Percentiles rank a stretch among this genome's conserved stretches.
Evolutionary conservation across 2,113 vertebrate genomes (phyloP).

Genomic region (Neopipo cinnamomea): DNA sequence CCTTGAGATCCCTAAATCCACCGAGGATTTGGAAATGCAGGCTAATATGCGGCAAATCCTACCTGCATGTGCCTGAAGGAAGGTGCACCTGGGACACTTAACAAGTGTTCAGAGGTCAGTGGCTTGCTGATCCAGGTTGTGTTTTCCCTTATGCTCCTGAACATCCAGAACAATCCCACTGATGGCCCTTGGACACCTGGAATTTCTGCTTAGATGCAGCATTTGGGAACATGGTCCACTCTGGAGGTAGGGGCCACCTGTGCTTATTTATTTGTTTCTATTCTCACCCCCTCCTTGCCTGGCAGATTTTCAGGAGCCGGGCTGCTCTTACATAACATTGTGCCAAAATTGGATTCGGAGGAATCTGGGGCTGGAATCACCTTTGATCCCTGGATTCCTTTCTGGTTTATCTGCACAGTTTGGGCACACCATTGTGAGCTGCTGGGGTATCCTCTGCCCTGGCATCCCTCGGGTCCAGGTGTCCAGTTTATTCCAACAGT

Average conservation of each 20-base stretch:
- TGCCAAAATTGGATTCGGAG: background rate
- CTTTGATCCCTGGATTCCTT: background rate
- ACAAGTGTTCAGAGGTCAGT: background rate
- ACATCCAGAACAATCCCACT: background rate
- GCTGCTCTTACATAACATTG: constrained; percentile 9
- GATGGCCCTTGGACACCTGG: background rate
- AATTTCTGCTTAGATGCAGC: background rate
- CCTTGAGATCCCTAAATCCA: background rate
- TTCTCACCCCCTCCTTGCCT: constrained; percentile 31
- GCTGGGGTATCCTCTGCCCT: background rate
- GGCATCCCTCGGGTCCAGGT: fast-evolving
- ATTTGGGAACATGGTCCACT: background rate
- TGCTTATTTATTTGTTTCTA: constrained; percentile 45
- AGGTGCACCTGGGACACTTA: background rate
- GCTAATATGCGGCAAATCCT: background rate
- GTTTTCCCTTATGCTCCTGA: background rate
- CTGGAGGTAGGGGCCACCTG: background rate
- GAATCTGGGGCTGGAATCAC: background rate
- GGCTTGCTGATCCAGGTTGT: background rate
- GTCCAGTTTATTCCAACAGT: background rate
- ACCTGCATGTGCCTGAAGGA: background rate
- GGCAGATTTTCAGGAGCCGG: constrained; percentile 32
- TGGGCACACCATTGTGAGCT: background rate
- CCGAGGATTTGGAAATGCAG: background rate
- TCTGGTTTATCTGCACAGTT: background rate